Base-by-base conservation (phyloP, 2,113 vertebrate genomes). In the Sylvia atricapilla region DNA sequence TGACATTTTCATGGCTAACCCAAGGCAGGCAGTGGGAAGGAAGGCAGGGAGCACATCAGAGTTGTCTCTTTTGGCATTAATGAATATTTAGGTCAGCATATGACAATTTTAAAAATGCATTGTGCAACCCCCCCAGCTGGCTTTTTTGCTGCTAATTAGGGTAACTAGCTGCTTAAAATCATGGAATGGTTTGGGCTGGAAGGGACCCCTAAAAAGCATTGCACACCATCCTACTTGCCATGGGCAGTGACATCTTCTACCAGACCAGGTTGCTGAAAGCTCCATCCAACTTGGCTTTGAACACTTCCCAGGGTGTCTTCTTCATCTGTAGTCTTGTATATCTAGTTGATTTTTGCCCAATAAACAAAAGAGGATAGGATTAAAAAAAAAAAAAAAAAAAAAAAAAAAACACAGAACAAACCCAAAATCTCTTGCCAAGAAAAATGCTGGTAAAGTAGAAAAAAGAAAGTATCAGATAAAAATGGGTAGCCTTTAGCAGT, bases 181-280 rank as follows among this genome's bases (percentile, higher is more conserved):
- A 23, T 59, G 28, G 23, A 53, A 35, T 13, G 5, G 6, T 43
- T 63, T 50, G 24, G 10, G 2, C 30, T 68, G 49, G 16, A 87
- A n/a, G 1, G 13, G 22, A 59, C 25, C 11, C 23, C 23, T 79
- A 59, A 46, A 67, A 37, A 59, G 30, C 20, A 39, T 22, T 27
- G 13, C 22, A 8, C 53, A 76, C 33, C 6, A 4, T 10, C 14
- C 2, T 4, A 1, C 3, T 20, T 55, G 20, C 30, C 13, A 5
- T 14, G 25, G 25, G 5, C 52, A 79, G 30, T 0, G 1, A 25
- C 7, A 21, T 0, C 7, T 86, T 83, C 6, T 47, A 33, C 14
- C 27, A 43, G 41, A 52, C 8, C 2, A 33, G 13, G 19, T 20
- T 60, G 2, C 49, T 80, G 46, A 31, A 39, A 76, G 49, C 19